A percentile compares a stretch with the other conserved stretches of the same genome.
Evolutionary conservation across 92 coral and sea anemone species (phyloP).

Genomic region (Palythoa heliodiscus): DNA sequence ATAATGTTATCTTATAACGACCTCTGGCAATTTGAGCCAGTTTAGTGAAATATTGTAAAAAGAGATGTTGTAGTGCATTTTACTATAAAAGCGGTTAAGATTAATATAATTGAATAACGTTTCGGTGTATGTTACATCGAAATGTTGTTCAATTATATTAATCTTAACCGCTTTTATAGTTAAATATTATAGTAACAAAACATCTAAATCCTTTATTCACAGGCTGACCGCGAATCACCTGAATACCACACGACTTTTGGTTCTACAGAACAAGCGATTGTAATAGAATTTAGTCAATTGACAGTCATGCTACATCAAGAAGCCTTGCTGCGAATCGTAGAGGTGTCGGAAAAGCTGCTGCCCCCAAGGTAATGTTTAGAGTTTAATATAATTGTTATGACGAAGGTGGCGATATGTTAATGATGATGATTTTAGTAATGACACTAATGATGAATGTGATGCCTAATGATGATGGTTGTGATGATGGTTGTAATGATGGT

Average conservation of each 20-base stretch:
- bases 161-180: too few relatives aligned
- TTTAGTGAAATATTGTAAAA: background rate
- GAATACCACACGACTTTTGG: constrained; percentile 73
- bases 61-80: too few relatives aligned
- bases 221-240: constrained; percentile 89
- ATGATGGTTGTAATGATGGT: background rate
- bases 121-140: too few relatives aligned
- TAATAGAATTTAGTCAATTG: constrained; percentile 77
- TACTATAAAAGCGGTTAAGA: too few relatives aligned
- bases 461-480: background rate
- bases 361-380: constrained; percentile 73
- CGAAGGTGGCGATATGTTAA: background rate
- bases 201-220: background rate
- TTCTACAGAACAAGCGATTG: constrained; percentile 80
- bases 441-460: background rate
- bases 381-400: background rate
- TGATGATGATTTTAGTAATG: background rate
- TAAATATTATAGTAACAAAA: too few relatives aligned
- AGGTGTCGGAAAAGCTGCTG: constrained; percentile 73
- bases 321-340: constrained; percentile 86
- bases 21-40: background rate
- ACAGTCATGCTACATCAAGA: constrained; percentile 88
- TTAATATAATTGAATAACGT: too few relatives aligned
- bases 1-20: background rate
- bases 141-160: too few relatives aligned